A percentile compares a stretch with the other conserved stretches of the same genome.
Conservation (phyloP, 2,797 vertebrate genomes). For the Sphenodon punctatus region DNA sequence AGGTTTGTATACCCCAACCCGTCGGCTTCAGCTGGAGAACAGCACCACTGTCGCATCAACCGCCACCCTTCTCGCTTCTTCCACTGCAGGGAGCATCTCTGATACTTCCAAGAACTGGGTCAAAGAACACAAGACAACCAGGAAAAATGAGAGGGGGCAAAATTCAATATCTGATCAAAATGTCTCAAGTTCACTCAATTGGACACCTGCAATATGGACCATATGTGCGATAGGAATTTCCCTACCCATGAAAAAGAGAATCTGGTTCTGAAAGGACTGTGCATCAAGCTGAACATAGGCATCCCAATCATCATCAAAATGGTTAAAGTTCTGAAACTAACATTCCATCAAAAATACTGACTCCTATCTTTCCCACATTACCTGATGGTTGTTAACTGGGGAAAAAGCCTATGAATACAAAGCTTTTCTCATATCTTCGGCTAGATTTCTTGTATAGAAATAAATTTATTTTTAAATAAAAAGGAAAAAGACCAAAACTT, state of each 20-base stretch:
- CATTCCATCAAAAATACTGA: not conserved
- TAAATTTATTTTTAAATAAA: not conserved
- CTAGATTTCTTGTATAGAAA: not conserved
- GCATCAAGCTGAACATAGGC: not conserved
- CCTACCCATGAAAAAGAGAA: not conserved
- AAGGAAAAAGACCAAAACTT: not conserved
- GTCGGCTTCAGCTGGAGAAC: no score
- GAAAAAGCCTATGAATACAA: not conserved
- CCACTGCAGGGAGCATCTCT: not conserved
- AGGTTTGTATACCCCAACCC: no score
- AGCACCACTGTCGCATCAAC: no score
- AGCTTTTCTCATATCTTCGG: not conserved
- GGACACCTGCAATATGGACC: not conserved
- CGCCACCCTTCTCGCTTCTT: no score
- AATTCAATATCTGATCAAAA: not conserved
- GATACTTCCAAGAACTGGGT: not conserved
- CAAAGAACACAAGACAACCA: not conserved
- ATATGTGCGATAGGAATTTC: not conserved
- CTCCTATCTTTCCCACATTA: not conserved
- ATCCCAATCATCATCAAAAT: not conserved
- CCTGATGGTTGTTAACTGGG: not conserved
- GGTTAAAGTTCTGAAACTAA: not conserved
- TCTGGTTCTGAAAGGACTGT: not conserved
- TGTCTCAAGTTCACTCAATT: not conserved
- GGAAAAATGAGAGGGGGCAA: not conserved